A percentile compares a stretch with the other conserved stretches of the same genome.
These are phyloP conservation scores for Saccopteryx bilineata DNA, from an alignment of 2,113 vertebrate genomes.

Conservation along the genomic window DNA sequence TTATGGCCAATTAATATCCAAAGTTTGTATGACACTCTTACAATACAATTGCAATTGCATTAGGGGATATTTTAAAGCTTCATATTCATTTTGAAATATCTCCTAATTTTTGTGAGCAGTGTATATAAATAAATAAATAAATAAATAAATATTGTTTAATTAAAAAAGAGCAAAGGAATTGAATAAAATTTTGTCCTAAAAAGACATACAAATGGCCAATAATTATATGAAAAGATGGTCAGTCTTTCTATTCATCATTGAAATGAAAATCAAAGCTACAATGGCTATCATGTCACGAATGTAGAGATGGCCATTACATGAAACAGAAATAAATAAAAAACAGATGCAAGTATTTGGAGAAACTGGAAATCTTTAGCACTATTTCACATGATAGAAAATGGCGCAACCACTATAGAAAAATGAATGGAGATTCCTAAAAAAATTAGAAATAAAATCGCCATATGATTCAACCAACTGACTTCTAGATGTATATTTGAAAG, in stretches of 20 bases:
- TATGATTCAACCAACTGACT: neutral
- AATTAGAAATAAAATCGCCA: neutral
- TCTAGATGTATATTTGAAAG: neutral
- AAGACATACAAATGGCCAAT: neutral
- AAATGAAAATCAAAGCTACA: neutral
- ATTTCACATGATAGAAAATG: neutral
- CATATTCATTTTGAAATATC: too few relatives aligned
- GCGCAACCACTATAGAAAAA: neutral
- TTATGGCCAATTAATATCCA: neutral
- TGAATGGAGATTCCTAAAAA: neutral
- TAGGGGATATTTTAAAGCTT: too few relatives aligned
- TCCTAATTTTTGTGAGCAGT: too few relatives aligned
- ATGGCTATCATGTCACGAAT: neutral
- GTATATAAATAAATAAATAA: neutral
- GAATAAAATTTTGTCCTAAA: neutral
- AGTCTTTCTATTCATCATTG: neutral
- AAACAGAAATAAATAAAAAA: neutral
- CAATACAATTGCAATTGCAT: neutral
- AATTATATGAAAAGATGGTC: neutral
- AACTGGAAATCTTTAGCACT: neutral
- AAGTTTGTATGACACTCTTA: neutral
- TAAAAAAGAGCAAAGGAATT: neutral
- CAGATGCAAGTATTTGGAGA: neutral
- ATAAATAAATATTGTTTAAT: neutral
- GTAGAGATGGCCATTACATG: neutral